Conservation (phyloP, 2,113 vertebrate genomes). For the Laticauda laticaudata region DNA sequence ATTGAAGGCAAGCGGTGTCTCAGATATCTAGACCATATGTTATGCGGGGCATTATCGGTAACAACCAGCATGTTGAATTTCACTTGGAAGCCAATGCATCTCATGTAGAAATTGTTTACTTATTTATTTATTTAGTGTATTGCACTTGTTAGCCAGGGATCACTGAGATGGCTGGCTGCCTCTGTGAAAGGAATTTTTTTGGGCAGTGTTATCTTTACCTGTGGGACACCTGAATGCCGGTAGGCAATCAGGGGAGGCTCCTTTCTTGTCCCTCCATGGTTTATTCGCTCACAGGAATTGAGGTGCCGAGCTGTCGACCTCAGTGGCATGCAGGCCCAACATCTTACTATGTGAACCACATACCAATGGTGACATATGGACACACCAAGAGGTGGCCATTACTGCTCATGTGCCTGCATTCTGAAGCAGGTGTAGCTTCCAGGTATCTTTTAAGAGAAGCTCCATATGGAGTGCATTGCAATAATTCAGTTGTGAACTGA, state of each 20-base stretch:
- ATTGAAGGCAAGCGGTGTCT: neutral
- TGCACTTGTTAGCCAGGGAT: too few species aligned
- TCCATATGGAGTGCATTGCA: neutral
- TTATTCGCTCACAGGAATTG: too few species aligned
- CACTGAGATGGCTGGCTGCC: too few species aligned
- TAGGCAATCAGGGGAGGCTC: too few species aligned
- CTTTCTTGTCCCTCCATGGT: too few species aligned
- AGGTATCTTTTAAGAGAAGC: neutral
- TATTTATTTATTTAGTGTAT: too few species aligned
- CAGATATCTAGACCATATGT: neutral
- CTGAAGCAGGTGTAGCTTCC: neutral
- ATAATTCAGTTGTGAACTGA: neutral
- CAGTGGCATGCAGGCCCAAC: too few species aligned
- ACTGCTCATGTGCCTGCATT: neutral
- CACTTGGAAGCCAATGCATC: neutral
- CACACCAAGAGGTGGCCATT: neutral
- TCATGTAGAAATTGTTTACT: neutral
- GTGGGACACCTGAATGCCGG: too few species aligned
- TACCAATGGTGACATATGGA: neutral
- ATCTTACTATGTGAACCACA: too few species aligned
- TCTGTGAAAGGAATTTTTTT: too few species aligned
- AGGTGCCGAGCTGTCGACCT: too few species aligned
- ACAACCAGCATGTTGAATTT: neutral
- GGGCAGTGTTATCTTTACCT: too few species aligned
- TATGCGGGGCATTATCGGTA: neutral